Evolutionary conservation across 2,888 invertebrate species (phyloP).

Genomic region (Drosophila percnosoma): DNA sequence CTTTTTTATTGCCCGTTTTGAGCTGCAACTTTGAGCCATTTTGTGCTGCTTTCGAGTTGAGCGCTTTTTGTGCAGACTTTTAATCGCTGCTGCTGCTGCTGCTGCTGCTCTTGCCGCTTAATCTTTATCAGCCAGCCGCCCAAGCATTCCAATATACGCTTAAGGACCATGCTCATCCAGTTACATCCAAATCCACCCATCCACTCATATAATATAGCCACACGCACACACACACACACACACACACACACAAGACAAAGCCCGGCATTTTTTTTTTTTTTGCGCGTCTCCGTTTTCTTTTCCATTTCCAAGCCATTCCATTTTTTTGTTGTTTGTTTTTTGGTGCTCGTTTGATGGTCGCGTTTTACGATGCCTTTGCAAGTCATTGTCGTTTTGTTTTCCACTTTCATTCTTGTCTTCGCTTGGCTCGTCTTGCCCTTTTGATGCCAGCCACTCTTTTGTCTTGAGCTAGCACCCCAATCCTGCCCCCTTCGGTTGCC

Average conservation of each 20-base stretch:
- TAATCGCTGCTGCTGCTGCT: conserved; percentile 11
- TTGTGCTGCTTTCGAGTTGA: conserved; percentile 28
- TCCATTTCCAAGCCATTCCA: conserved; percentile 4
- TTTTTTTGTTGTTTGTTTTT: conserved; percentile 17
- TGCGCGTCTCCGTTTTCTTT: conserved; percentile 41
- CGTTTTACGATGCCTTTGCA: conserved; percentile 60
- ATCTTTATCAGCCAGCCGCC: conserved; percentile 29
- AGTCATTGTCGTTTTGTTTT: conserved; percentile 58
- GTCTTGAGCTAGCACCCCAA: conserved; percentile 19
- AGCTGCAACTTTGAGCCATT: conserved; percentile 4
- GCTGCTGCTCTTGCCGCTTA: not conserved
- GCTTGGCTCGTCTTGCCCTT: conserved; percentile 15
- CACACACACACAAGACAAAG: conserved; percentile 1
- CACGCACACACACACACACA: conserved; percentile 4
- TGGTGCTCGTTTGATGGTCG: conserved; percentile 55
- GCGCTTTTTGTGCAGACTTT: conserved; percentile 72
- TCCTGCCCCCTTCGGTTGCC: not conserved
- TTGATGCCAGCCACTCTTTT: conserved; percentile 31
- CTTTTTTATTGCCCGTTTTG: not conserved
- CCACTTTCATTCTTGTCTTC: conserved; percentile 39
- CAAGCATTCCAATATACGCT: conserved; percentile 30
- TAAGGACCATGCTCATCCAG: conserved; percentile 33
- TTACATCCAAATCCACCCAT: conserved; percentile 33
- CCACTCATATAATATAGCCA: not conserved
- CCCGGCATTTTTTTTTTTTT: conserved; percentile 34